phyloP scores from a whole-genome alignment of 2,888 invertebrate species.

The Oligia strigilis region DNA sequence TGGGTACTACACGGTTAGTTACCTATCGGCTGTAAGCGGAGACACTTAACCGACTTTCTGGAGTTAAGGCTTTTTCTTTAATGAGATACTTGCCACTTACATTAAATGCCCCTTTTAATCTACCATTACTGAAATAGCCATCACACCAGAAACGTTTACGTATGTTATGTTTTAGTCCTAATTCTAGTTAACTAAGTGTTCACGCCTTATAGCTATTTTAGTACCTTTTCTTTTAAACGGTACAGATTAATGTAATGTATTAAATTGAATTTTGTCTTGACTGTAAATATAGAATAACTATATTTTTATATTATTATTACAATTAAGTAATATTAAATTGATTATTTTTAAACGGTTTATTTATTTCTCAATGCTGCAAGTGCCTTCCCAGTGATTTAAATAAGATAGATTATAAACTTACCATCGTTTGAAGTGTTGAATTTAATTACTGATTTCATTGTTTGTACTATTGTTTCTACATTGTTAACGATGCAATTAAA shows the following conservation, averaged over 20 bases:
- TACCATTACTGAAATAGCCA: conserved; percentile 69
- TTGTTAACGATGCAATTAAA: conserved; percentile 28
- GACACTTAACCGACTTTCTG: conserved; percentile 72
- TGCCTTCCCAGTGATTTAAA: conserved; percentile 69
- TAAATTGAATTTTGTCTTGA: conserved; percentile 81
- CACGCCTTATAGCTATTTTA: conserved; percentile 75
- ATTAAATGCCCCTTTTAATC: conserved; percentile 37
- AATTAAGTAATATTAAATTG: conserved; percentile 82
- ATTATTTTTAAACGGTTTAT: conserved; percentile 76
- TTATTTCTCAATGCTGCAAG: conserved; percentile 85
- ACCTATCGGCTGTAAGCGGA: conserved; percentile 69
- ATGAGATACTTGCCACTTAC: conserved; percentile 52
- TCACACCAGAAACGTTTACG: conserved; percentile 64
- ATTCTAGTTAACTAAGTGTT: conserved; percentile 74
- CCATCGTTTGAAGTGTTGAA: conserved; percentile 24
- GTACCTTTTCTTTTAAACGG: conserved; percentile 69
- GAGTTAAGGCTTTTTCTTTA: conserved; percentile 68
- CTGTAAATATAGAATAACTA: conserved; percentile 88
- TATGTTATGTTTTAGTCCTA: conserved; percentile 71
- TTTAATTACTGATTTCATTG: conserved; percentile 35
- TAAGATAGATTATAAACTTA: conserved; percentile 61
- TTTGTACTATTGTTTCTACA: conserved; percentile 24
- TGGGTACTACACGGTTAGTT: conserved; percentile 70
- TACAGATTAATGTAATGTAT: conserved; percentile 78
- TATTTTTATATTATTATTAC: conserved; percentile 88